Percentiles rank a stretch among this genome's conserved stretches.
phyloP scores from a whole-genome alignment of 2,113 vertebrate species.

The Enhydra lutris region DNA sequence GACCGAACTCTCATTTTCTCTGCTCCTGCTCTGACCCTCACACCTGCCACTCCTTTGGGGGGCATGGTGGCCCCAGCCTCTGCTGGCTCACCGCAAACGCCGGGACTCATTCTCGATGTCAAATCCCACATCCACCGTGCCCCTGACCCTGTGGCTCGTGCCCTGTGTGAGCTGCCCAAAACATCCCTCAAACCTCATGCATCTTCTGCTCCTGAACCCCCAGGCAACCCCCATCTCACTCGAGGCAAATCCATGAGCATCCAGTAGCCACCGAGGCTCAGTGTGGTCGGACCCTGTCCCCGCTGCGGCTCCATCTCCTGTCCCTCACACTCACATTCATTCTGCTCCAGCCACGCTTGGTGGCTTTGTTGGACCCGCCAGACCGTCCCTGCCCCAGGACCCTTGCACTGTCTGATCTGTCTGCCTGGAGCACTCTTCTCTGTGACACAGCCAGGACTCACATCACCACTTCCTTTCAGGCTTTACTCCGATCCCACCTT shows the following conservation, averaged over 20 bases:
- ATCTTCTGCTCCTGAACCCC: not conserved
- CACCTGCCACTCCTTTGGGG: not conserved
- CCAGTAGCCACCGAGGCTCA: not conserved
- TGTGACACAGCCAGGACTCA: not conserved
- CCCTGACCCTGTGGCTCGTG: fast-evolving
- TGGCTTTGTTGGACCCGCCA: not conserved
- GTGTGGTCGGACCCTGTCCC: fast-evolving
- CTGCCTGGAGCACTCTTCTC: not conserved
- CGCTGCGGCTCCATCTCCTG: fast-evolving
- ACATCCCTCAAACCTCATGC: not conserved
- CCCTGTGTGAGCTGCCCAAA: not conserved
- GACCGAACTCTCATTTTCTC: not conserved
- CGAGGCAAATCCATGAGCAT: not conserved
- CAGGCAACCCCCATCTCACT: not conserved
- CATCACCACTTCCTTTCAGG: not conserved
- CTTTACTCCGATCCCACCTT: not conserved
- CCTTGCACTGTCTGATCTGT: not conserved
- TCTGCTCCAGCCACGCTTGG: not conserved
- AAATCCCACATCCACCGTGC: not conserved
- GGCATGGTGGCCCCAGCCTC: not conserved
- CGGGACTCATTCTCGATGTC: not conserved
- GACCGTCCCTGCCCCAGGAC: not conserved
- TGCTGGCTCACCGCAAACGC: not conserved
- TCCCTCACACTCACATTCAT: not conserved
- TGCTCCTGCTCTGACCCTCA: not conserved